Evolutionary conservation across 2,888 invertebrate genomes (phyloP), one percentile per base, ranked within the genome.

Genomic region (Apocheima hispidaria): DNA sequence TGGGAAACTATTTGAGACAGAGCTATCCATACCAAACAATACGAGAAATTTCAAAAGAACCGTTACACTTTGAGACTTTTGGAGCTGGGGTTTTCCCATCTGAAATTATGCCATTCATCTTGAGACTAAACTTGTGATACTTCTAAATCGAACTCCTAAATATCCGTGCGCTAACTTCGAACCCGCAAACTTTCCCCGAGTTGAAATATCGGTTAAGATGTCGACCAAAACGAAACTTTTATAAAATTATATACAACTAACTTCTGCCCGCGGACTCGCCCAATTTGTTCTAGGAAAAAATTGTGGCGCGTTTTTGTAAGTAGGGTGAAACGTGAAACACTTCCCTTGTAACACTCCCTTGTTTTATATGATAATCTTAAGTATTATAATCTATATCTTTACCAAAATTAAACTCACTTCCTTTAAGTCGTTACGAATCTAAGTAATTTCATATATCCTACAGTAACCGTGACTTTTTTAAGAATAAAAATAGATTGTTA

Each of bases 161-260:
- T 40, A 40, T 46, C 53, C 14, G 41, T 10, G 20, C 55, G 33
- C 28, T 33, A 46, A 51, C 60, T 46, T 55, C 3, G 33, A 46
- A 9, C 16, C 26, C 36, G 21, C 16, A 23, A 61, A 62, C 56
- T 57, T 56, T 51, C 21, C 6, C 12, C 23, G 41, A 52, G 10
- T 56, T 40, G 21, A 3, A 56, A 38, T 51, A 41, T 52, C 40
- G 51, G 46, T 35, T 40, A 51, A 28, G 49, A 28, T 21, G 30
- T 28, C 40, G 30, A 44, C 55, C 26, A 12, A 36, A 41, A 23
- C 33, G 50, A 33, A 56, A 61, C 52, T 56, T 62, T 56, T 52
- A 57, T 52, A n/a, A 62, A 49, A 52, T 62, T 57, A 52, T 35
- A 30, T 20, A 44, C 51, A 51, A 61, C 56, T 48, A 53, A 35